Base-by-base conservation (phyloP, 2,888 invertebrate genomes). In the Sminthurides aquaticus region DNA sequence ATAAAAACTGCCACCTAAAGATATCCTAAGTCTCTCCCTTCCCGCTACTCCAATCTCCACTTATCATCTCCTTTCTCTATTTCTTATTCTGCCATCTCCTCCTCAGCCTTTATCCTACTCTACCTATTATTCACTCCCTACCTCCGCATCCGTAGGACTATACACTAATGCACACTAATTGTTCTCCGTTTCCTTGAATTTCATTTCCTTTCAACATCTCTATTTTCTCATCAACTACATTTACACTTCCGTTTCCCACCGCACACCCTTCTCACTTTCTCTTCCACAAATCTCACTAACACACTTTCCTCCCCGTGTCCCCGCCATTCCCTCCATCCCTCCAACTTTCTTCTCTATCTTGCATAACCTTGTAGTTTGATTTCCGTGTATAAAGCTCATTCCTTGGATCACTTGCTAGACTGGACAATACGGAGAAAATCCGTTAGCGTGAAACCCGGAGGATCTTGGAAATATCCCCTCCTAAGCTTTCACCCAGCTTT, bases 1-100 rank as follows among this genome's bases (percentile, higher is more conserved):
- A 74, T 72, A 72, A 73, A 72, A 73, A 71, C 68, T 69, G 64
- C 63, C 63, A 68, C 65, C 65, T 56, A 65, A 67, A 67, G 62
- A 67, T 65, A 65, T 62, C 62, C 65, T 61, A 49, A 25, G 26
- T 28, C 52, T 28, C 34, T 62, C 52, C 49, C 8, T 22, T 55
- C 24, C 11, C 27, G n/a, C 26, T 8, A 57, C 57, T 57, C 59
- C 59, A 67, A 60, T 58, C 67, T 57, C 57, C 62, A 62, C 62
- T 64, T 62, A 64, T 63, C 64, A 57, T 62, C 62, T 63, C 64
- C 55, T 22, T 48, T 43, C 64, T 57, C 49, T 49, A 56, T 22
- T 18, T 48, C 57, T 27, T 60, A 43, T 34, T 22, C 27, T 28
- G 34, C 60, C 61, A 28, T 55, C 60, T 57, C 20, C 57, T 48